Base-by-base conservation (phyloP, 2,888 invertebrate species). In the Cataglyphis rosenhaueri region DNA sequence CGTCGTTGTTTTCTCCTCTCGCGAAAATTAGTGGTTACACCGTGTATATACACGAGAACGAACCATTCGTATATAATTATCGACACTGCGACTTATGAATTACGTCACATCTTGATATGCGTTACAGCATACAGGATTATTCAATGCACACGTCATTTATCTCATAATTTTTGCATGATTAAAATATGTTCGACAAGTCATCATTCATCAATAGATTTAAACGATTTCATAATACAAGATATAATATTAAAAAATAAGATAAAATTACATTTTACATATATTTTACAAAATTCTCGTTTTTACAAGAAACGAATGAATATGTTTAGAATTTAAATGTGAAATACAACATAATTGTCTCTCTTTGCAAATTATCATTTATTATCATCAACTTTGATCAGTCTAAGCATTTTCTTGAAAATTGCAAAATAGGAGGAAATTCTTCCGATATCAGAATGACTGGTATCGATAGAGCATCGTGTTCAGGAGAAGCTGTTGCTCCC, bases 401-500 rank as follows among this genome's bases (percentile, higher is more conserved):
- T 18, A 18, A 12, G 0, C 65, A 32, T 1, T 41, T 55, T 32
- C 10, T 44, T 3, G 41, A 78, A 59, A 78, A 59, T 78, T 18
- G 57, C 32, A 21, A 41, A 65, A 41, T 25, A n/a, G 8, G 12
- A 29, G 10, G 32, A 18, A 64, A 52, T 52, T 68, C 18, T 15
- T 70, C 32, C 15, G 35, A 35, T 57, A 9, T 57, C 21, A 44
- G 41, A 78, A 79, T 61, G 32, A 18, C 35, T 29, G 59, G 59
- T 38, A 21, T 78, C 78, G 70, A 32, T 38, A 41, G 68, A 68
- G 55, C 76, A 62, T 59, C 18, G 32, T 32, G 78, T 32, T 44
- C 44, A 12, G 15, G 70, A 78, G 59, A 79, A 79, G 78, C 78
- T 79, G 78, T 78, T 78, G 78, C 70, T 79, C 78, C 78, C 78